Conservation (phyloP, 2,888 invertebrate species). For the Campopleginae sp. region DNA sequence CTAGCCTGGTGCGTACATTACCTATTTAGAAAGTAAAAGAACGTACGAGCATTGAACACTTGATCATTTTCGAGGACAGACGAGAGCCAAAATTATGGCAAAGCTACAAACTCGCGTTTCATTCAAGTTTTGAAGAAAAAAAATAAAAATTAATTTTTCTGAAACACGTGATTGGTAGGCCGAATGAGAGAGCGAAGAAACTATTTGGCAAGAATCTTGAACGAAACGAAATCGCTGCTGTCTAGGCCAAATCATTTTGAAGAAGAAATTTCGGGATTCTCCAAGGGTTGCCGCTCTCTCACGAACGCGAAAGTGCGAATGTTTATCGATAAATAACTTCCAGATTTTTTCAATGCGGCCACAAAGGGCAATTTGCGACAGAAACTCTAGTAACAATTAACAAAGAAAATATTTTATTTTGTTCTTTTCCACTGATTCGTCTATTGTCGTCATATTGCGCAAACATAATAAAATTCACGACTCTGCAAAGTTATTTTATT, state of each 20-base stretch:
- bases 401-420: too few relatives aligned
- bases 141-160: not conserved
- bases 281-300: not conserved
- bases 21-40: constrained; percentile 7
- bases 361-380: too few relatives aligned
- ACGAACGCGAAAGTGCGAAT: too few relatives aligned
- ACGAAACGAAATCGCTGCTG: too few relatives aligned
- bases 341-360: too few relatives aligned
- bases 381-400: too few relatives aligned
- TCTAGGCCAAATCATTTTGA: not conserved
- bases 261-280: not conserved
- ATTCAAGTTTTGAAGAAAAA: not conserved
- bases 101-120: not conserved
- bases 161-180: constrained; percentile 10
- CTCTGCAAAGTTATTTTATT: too few relatives aligned
- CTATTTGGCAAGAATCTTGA: constrained; percentile 45
- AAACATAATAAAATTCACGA: too few relatives aligned
- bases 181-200: constrained; percentile 4
- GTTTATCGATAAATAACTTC: too few relatives aligned
- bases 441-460: too few relatives aligned
- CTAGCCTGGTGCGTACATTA: constrained; percentile 13
- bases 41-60: not conserved
- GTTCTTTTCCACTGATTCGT: too few relatives aligned
- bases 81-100: not conserved
- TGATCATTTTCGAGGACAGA: not conserved